Evolutionary conservation across 2,113 vertebrate species (phyloP).

Genomic region (Pachypanchax playfairii): DNA sequence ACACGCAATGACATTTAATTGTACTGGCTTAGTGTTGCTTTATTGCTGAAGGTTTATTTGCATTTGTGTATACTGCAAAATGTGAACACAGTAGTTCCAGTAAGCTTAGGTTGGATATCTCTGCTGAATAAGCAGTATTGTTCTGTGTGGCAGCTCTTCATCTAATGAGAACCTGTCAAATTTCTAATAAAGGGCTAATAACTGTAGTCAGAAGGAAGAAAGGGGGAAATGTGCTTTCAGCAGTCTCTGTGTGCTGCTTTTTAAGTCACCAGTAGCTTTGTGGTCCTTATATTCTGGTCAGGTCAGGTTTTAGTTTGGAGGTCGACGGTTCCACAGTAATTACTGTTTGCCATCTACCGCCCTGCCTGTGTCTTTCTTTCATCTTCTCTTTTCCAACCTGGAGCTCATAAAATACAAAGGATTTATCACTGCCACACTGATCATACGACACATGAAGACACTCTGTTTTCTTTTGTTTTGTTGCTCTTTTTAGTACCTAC

Average conservation of each 20-base stretch:
- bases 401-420: conserved; percentile 4
- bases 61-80: conserved; percentile 1
- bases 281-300: neutral
- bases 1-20: conserved; percentile 41
- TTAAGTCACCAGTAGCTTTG: conserved; percentile 21
- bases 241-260: conserved; percentile 8
- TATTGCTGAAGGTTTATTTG: conserved; percentile 1
- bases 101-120: conserved; percentile 29
- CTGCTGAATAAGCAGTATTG: conserved; percentile 51
- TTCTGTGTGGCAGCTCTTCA: conserved; percentile 49
- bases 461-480: neutral
- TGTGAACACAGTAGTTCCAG: neutral
- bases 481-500: neutral
- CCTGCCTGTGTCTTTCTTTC: neutral
- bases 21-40: conserved; percentile 10
- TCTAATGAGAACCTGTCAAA: conserved; percentile 53
- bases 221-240: conserved; percentile 28
- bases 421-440: conserved; percentile 4
- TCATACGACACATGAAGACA: conserved; percentile 1
- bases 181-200: conserved; percentile 61
- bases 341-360: neutral
- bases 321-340: conserved; percentile 6
- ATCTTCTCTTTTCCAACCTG: conserved; percentile 1
- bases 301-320: conserved; percentile 1
- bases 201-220: conserved; percentile 33